Evolutionary conservation across 2,113 vertebrate species (phyloP), one percentile per base, ranked within the genome.

Genomic region (Perca fluviatilis): DNA sequence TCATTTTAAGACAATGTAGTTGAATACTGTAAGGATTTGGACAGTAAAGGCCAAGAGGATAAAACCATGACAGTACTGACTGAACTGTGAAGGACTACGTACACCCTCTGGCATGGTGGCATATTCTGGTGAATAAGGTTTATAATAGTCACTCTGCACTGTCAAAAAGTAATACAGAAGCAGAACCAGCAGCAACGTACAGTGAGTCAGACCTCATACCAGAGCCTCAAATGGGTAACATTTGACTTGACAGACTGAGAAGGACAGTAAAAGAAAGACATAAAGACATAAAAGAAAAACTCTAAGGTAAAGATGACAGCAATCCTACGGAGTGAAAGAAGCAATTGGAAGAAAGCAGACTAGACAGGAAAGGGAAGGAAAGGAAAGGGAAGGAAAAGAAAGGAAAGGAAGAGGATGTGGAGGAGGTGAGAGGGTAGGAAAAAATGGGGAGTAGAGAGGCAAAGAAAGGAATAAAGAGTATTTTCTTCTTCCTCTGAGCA

Each of bases 401-500:
- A 43, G 40, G 54, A 18, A 49, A 15, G n/a, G 25, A 18, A 19
- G 27, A 18, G 60, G 18, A 27, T 21, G 33, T 27, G n/a, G n/a
- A 36, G 2, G 63, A 27, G 27, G 51, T 18, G 43, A 60, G 46
- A 21, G 13, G n/a, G 60, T 7, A 14, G 23, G 9, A 50, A 19
- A 40, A 43, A 18, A 15, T n/a, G n/a, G 50, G 18, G 19, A 30
- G 33, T 27, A 43, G 16, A 36, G 10, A 25, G 53, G 10, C 1
- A 33, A 76, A 27, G 58, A 15, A 60, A 58, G 21, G 36, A 71
- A 27, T 23, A 57, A 67, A 21, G 14, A 57, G 49, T 53, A 53
- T 62, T 69, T 53, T 6, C 9, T 25, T 79, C 58, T 74, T 47
- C 77, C 74, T 83, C 69, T 83, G 74, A 88, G 81, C 77, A 86